Evolutionary conservation across 2,797 vertebrate species (phyloP).

Genomic region (Kryptolebias ocellatus): DNA sequence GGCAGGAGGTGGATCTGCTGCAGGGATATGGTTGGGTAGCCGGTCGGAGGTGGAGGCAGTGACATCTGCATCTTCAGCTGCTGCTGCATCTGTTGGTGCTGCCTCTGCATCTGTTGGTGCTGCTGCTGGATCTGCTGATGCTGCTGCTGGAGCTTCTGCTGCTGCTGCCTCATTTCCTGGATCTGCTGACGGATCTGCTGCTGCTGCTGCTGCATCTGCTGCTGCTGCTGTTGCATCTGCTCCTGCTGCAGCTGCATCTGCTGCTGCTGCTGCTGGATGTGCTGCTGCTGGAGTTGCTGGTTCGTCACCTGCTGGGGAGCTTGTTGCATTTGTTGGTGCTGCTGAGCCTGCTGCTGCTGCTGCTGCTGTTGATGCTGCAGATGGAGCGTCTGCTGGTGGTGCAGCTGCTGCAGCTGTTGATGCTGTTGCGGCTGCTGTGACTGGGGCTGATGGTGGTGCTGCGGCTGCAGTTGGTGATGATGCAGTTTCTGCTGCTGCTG

Average conservation of each 20-base stretch:
- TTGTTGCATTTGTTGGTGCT: slow-evolving; percentile 72
- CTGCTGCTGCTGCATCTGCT: slow-evolving; percentile 84
- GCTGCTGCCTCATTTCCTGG: slow-evolving; percentile 83
- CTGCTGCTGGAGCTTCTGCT: slow-evolving; percentile 84
- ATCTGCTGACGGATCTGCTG: slow-evolving; percentile 83
- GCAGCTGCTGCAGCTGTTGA: slow-evolving; percentile 63
- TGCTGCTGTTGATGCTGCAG: slow-evolving; percentile 65
- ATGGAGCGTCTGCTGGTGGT: slow-evolving; percentile 64
- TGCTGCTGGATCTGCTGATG: slow-evolving; percentile 86
- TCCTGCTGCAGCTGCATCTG: slow-evolving; percentile 80
- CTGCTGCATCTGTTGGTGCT: slow-evolving; percentile 86
- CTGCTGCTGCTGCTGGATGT: slow-evolving; percentile 74
- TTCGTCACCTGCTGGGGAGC: slow-evolving; percentile 55
- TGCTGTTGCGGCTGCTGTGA: slow-evolving; percentile 45
- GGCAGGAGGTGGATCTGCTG: slow-evolving; percentile 83
- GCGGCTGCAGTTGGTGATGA: slow-evolving; percentile 67
- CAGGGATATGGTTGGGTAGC: slow-evolving; percentile 81
- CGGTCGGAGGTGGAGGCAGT: slow-evolving; percentile 79
- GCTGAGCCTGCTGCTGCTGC: slow-evolving; percentile 69
- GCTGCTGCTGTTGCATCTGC: slow-evolving; percentile 83
- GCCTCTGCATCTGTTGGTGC: slow-evolving; percentile 85
- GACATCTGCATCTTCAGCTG: slow-evolving; percentile 84
- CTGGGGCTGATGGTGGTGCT: slow-evolving; percentile 34
- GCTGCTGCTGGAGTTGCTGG: slow-evolving; percentile 70
- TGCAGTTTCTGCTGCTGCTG: slow-evolving; percentile 63